Percentiles rank a stretch among this genome's conserved stretches.
phyloP scores from a whole-genome alignment of 1,140 invertebrate genomes.

The Zaprionus tsacasi region DNA sequence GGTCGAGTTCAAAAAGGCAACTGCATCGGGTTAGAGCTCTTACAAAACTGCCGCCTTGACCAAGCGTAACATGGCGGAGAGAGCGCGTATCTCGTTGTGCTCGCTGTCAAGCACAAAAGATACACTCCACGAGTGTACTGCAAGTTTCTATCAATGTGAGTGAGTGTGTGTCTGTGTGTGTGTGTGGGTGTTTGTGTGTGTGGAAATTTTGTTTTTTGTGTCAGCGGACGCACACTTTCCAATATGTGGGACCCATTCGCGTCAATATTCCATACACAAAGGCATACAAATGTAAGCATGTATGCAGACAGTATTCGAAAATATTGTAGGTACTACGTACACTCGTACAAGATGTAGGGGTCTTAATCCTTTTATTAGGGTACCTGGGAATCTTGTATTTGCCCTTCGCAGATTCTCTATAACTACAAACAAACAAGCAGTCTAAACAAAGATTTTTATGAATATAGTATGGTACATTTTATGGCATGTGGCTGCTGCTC shows the following conservation, averaged over 20 bases:
- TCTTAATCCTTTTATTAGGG: slow-evolving; percentile 44
- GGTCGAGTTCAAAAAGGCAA: slow-evolving; percentile 22
- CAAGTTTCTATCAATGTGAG: slow-evolving; percentile 3
- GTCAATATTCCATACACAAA: slow-evolving; percentile 2
- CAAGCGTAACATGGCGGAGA: slow-evolving; percentile 34
- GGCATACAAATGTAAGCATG: neutral
- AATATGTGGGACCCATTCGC: slow-evolving; percentile 40
- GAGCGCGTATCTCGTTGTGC: neutral
- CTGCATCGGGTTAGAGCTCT: slow-evolving; percentile 47
- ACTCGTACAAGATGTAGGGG: slow-evolving; percentile 8
- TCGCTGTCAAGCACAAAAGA: slow-evolving; percentile 10
- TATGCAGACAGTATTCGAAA: slow-evolving; percentile 5
- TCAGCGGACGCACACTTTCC: slow-evolving; percentile 35
- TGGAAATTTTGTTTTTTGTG: slow-evolving; percentile 41
- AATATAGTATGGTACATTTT: slow-evolving; percentile 21
- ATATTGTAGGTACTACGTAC: slow-evolving; percentile 1
- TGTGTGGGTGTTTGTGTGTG: slow-evolving; percentile 10
- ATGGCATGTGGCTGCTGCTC: slow-evolving; percentile 26
- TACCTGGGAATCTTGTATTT: slow-evolving; percentile 32
- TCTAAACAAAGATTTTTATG: slow-evolving; percentile 41
- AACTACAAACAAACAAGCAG: slow-evolving; percentile 27
- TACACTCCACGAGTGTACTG: slow-evolving; percentile 15
- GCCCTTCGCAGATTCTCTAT: slow-evolving; percentile 26
- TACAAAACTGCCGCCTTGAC: slow-evolving; percentile 52
- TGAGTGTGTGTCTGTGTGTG: neutral